Percentiles rank a stretch among this genome's conserved stretches.
These are phyloP conservation scores for Bolinopsis microptera DNA, from an alignment of 37 sponge, comb jelly and placozoan genomes.

Conservation along the genomic window DNA sequence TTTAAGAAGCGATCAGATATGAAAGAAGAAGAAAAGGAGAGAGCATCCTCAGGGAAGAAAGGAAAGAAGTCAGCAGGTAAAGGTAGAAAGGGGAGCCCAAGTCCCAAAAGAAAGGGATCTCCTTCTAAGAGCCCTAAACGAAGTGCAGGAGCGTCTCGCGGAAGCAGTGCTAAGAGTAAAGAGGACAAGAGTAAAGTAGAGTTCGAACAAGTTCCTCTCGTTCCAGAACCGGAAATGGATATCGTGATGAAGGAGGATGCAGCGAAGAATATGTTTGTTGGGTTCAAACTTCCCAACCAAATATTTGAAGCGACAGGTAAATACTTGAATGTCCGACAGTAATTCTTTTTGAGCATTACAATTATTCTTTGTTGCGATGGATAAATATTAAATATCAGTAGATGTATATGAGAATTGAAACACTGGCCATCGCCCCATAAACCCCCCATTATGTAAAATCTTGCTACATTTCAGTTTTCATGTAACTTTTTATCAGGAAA, in stretches of 20 bases:
- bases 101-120: conserved; percentile 57
- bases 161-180: conserved; percentile 36
- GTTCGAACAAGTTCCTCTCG: background rate
- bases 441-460: too few species aligned
- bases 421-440: too few species aligned
- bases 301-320: conserved; percentile 50
- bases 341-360: too few species aligned
- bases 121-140: conserved; percentile 23
- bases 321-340: background rate
- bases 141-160: background rate
- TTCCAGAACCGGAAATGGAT: conserved; percentile 55
- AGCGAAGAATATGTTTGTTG: background rate
- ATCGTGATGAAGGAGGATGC: conserved; percentile 45
- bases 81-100: conserved; percentile 49
- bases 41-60: background rate
- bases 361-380: too few species aligned
- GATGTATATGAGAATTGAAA: too few species aligned
- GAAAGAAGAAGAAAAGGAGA: conserved; percentile 60
- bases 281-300: conserved; percentile 53
- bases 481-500: conserved; percentile 33
- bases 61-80: conserved; percentile 16
- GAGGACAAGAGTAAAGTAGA: background rate
- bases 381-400: too few species aligned
- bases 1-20: conserved; percentile 50
- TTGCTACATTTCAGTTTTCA: too few species aligned